A percentile compares a stretch with the other conserved stretches of the same genome.
These are phyloP conservation scores for Papilio xuthus DNA, from an alignment of 1,140 invertebrate species.

Conservation along the genomic window DNA sequence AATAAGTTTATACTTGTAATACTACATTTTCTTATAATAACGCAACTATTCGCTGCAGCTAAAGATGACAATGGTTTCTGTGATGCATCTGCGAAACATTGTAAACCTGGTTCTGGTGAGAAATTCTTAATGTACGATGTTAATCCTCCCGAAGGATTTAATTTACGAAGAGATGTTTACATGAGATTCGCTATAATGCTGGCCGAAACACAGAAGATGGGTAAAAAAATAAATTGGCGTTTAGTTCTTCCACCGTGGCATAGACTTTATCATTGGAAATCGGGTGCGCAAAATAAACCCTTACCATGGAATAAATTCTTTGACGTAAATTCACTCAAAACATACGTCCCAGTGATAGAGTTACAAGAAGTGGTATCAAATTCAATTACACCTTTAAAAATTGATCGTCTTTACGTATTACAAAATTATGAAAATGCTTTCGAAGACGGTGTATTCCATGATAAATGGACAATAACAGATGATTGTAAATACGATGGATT, in stretches of 20 bases:
- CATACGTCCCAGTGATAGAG: constrained; percentile 94
- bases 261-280: constrained; percentile 94
- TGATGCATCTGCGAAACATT: constrained; percentile 42
- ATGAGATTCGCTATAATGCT: constrained; percentile 94
- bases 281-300: constrained; percentile 79
- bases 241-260: constrained; percentile 96
- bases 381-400: constrained; percentile 65
- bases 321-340: constrained; percentile 89
- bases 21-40: constrained; percentile 15
- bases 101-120: constrained; percentile 30
- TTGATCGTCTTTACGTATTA: constrained; percentile 91
- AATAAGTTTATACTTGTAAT: constrained; percentile 24
- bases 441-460: constrained; percentile 89
- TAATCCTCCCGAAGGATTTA: constrained; percentile 97
- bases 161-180: constrained; percentile 97
- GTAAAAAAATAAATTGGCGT: constrained; percentile 79
- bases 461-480: constrained; percentile 89
- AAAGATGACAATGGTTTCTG: constrained; percentile 49
- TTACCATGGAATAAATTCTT: constrained; percentile 94
- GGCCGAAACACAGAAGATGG: constrained; percentile 82
- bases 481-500: constrained; percentile 62
- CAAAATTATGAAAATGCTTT: constrained; percentile 94
- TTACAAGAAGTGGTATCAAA: constrained; percentile 89
- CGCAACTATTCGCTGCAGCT: constrained; percentile 31
- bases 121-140: constrained; percentile 92